Conservation (phyloP, 2,888 invertebrate genomes). For the Sycophila texana region DNA sequence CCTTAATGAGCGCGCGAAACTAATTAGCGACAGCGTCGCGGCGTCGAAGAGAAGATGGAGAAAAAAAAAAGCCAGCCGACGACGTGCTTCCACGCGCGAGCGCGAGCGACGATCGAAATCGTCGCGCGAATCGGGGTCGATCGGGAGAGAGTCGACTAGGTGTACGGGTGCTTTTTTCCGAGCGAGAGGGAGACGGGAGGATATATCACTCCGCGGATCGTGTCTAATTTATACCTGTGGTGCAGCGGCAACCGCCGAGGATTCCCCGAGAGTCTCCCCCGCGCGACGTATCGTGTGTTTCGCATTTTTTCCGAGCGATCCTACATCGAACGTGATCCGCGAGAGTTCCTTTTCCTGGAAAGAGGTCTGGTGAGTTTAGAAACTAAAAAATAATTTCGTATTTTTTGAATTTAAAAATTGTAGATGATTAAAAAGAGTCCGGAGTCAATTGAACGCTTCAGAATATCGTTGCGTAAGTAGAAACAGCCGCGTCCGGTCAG, state of each 20-base stretch:
- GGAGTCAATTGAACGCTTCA: too few species aligned
- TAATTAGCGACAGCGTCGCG: constrained; percentile 38
- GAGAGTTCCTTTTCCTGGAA: background rate
- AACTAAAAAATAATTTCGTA: too few species aligned
- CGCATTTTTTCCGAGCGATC: background rate
- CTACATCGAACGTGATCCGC: background rate
- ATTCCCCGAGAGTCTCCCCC: background rate
- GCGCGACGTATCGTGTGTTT: background rate
- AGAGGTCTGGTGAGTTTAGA: background rate
- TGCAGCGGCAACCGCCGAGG: background rate
- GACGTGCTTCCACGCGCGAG: background rate
- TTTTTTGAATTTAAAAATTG: too few species aligned
- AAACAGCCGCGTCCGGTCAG: too few species aligned
- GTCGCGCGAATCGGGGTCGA: constrained; percentile 49
- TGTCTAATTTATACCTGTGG: constrained; percentile 39
- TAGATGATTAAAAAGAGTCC: too few species aligned
- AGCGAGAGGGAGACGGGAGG: background rate
- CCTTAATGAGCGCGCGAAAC: constrained; percentile 47
- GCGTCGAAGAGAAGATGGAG: background rate
- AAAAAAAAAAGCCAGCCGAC: background rate
- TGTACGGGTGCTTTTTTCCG: constrained; percentile 10
- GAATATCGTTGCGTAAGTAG: too few species aligned
- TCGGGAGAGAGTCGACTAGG: constrained; percentile 15
- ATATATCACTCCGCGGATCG: constrained; percentile 33
- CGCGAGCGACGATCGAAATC: constrained; percentile 42